Base-by-base conservation (phyloP, 1,140 invertebrate genomes). In the Stegodyphus dumicola region DNA sequence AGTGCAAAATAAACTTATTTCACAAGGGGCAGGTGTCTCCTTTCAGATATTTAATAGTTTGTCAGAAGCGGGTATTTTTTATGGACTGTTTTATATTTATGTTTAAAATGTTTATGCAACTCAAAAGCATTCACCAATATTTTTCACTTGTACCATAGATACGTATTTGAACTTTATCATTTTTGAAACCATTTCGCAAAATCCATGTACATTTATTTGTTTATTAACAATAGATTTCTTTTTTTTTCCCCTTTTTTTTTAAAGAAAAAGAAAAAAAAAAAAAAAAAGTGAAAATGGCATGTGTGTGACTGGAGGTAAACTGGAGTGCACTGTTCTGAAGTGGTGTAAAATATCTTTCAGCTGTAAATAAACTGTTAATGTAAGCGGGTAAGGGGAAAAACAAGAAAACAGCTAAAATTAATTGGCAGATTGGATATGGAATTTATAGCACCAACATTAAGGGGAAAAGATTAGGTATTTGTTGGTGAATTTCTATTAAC, bases 51-150 rank as follows among this genome's bases (percentile, higher is more conserved):
- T 74, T 74, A 54, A 77, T 85, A 85, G 81, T 76, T 87, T 80
- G 78, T 83, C 86, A 79, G 85, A 86, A 77, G 85, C 87, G 87
- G 87, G 87, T 87, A 87, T 87, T 86, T 86, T 87, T 87, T 87
- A 87, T 69, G 74, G 67, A 74, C 79, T 85, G 76, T 87, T 85
- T 87, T 87, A 86, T 86, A 86, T 78, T 86, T 86, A 86, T 86
- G 85, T 86, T 86, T 80, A 69, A 79, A 80, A 86, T 79, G 85
- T 85, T 78, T 86, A 86, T 78, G 56, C 67, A 64, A 73, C 84
- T 73, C 76, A 69, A 85, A 85, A 85, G 81, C 81, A 85, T 85
- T 85, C 81, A 85, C 81, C 65, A 52, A 52, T 83, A 83, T 81
- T 69, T 85, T 85, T 85, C 81, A 85, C 81, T 85, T 85, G 81